Base-by-base conservation (phyloP, 1,140 invertebrate genomes). In the Zeugodacus cucurbitae region DNA sequence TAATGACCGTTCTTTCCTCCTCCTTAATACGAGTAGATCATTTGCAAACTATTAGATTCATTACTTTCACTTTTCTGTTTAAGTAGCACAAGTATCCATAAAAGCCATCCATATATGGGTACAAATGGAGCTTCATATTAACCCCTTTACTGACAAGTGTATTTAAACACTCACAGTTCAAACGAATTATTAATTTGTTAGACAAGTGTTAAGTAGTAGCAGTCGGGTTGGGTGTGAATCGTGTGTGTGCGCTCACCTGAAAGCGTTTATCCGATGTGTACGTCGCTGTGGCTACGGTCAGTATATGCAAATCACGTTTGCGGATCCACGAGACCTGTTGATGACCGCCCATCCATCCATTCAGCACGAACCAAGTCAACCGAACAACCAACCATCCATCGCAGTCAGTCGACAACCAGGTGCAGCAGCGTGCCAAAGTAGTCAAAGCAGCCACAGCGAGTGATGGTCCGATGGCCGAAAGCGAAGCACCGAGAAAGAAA, bases 181-280 rank as follows among this genome's bases (percentile, higher is more conserved):
- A 62, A 26, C 58, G 58, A 62, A 10, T 48, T 48, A 74, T 82
- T 48, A 82, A 44, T 82, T 82, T 34, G 8, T 29, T 48, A 37
- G 20, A 32, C 48, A 59, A 54, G 82, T 26, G 57, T 59, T 86
- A 58, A 58, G 57, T 59, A 58, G 57, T 59, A n/a, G 58, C 58
- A n/a, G 22, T 62, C n/a, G 26, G 10, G 58, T 22, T 29, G 5
- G 5, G 57, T 57, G 26, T 34, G 29, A 86, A 58, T 17, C 5
- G 26, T 87, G 86, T 44, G 26, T 41, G 87, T 87, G 87, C 17
- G 41, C 90, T 70, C 87, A 92, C 96, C 88, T 94, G 91, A 93
- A 97, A 97, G 89, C 96, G 94, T 90, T 96, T 95, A 93, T 97
- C 96, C 90, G 96, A 96, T 32, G 96, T 97, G 93, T 97, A 97